A percentile compares a stretch with the other conserved stretches of the same genome.
Evolutionary conservation across 2,113 vertebrate species (phyloP).

Genomic region (Lipophrys pholis): DNA sequence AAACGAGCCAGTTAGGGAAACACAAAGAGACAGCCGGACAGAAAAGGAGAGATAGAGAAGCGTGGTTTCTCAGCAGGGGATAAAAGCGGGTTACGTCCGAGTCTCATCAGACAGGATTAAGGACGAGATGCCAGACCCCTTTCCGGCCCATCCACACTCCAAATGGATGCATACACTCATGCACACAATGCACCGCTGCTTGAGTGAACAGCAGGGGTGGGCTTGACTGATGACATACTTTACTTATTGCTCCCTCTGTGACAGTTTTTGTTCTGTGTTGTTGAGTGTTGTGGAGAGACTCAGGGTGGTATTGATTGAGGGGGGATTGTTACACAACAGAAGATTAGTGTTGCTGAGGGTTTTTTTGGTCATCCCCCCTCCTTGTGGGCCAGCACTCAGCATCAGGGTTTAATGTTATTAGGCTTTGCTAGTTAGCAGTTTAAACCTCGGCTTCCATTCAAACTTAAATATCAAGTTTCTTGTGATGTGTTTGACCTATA

Average conservation of each 20-base stretch:
- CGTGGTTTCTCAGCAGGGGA: slow-evolving; percentile 69
- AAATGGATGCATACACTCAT: slow-evolving; percentile 44
- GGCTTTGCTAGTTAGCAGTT: slow-evolving; percentile 49
- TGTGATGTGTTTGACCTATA: not conserved
- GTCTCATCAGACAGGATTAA: slow-evolving; percentile 81
- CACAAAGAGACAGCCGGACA: slow-evolving; percentile 38
- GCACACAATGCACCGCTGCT: slow-evolving; percentile 29
- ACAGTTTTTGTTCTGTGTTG: slow-evolving; percentile 6
- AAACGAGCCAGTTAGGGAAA: slow-evolving; percentile 17
- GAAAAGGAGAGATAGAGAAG: slow-evolving; percentile 25
- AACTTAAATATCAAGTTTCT: slow-evolving; percentile 26
- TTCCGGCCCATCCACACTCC: slow-evolving; percentile 34
- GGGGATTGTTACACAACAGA: slow-evolving; percentile 71
- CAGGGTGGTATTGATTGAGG: slow-evolving; percentile 27
- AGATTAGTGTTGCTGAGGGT: slow-evolving; percentile 58
- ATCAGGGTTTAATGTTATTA: slow-evolving; percentile 66
- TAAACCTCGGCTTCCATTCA: slow-evolving; percentile 28
- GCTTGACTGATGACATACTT: slow-evolving; percentile 61
- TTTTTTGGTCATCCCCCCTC: slow-evolving; percentile 30
- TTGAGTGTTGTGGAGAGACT: slow-evolving; percentile 12
- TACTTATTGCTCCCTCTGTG: slow-evolving; percentile 36
- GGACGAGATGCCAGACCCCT: slow-evolving; percentile 68
- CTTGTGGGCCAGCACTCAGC: slow-evolving; percentile 27
- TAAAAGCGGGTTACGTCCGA: slow-evolving; percentile 75
- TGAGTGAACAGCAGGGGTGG: slow-evolving; percentile 43